Evolutionary conservation across 2,113 vertebrate species (phyloP).

Genomic region (Himantopus leucocephalus): DNA sequence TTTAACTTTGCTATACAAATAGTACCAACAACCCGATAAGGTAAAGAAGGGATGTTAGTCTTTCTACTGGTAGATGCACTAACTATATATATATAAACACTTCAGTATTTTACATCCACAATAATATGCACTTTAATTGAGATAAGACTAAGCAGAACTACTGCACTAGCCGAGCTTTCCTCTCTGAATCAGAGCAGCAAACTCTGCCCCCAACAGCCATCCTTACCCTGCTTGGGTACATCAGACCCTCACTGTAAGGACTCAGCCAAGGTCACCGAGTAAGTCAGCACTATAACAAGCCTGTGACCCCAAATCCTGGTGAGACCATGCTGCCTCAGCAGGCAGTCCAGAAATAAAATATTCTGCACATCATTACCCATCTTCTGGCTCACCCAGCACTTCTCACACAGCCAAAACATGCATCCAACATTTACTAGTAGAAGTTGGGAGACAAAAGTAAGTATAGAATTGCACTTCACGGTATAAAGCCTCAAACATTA

Average conservation of each 20-base stretch:
- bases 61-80: not conserved
- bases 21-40: not conserved
- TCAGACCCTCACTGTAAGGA: not conserved
- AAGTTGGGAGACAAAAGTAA: not conserved
- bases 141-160: not conserved
- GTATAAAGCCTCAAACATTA: not conserved
- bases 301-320: not conserved
- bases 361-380: not conserved
- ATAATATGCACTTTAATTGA: not conserved
- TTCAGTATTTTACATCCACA: not conserved
- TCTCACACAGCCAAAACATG: not conserved
- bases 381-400: not conserved
- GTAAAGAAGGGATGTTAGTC: not conserved
- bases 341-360: not conserved
- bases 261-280: not conserved
- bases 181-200: not conserved
- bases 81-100: not conserved
- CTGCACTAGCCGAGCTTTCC: not conserved
- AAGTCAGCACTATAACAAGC: not conserved
- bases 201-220: not conserved
- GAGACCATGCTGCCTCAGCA: not conserved
- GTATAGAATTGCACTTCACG: not conserved
- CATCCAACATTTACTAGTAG: not conserved
- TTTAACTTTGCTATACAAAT: not conserved
- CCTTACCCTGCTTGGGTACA: not conserved